Base-by-base conservation (phyloP, 2,888 invertebrate genomes). In the Keiferia lycopersicella region DNA sequence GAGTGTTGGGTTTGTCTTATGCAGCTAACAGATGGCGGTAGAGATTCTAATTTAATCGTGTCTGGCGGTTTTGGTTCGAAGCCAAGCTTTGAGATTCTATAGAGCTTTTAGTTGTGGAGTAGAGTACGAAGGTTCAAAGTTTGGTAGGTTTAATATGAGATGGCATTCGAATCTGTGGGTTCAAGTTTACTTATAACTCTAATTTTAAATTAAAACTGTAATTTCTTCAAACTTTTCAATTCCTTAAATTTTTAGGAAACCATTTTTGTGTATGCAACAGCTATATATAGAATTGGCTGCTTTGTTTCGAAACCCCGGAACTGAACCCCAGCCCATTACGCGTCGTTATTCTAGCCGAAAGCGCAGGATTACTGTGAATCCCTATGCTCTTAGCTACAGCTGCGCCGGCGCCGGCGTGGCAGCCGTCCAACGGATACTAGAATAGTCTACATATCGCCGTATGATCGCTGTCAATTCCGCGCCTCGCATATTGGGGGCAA, bases 381-480 rank as follows among this genome's bases (percentile, higher is more conserved):
- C 61, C 61, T 45, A 57, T 57, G 51, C 60, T 58, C 58, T 58
- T 58, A 22, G 58, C 38, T 58, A 58, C 58, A 58, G 58, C 18
- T 7, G 30, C n/a, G 51, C 51, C 20, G 22, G 75, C 70, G 69
- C 68, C 68, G 69, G 57, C 73, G 75, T 76, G 89, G 88, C 88
- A 84, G 57, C 26, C 63, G 56, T 88, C 89, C 89, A 89, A 81
- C 66, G 70, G 38, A 34, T 34, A 83, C 87, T 77, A 87, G 86
- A 89, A 89, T 89, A 89, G 88, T 88, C 83, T 70, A 74, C 75
- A 80, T 82, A 79, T 81, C 80, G 71, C 72, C 80, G 73, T 72
- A 74, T 78, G 77, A 83, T 74, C 73, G 73, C 82, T 83, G 86
- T 85, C 87, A 84, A 78, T 81, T 77, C 64, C 74, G 68, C 20